Base-by-base conservation (phyloP, 2,113 vertebrate genomes). In the Pluvialis apricaria region DNA sequence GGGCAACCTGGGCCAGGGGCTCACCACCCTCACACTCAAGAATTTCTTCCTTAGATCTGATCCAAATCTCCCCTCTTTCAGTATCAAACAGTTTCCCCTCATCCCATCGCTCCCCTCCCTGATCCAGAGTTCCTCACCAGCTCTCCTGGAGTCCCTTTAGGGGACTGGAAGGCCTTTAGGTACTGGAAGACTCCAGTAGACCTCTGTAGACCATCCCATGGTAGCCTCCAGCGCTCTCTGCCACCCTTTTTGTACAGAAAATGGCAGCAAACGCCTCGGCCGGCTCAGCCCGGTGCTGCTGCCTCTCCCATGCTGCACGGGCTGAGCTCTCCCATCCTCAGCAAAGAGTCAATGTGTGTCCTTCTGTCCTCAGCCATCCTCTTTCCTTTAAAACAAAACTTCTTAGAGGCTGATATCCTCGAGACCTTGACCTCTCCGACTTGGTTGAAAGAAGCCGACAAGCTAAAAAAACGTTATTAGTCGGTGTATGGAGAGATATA, bases 231-330 rank as follows among this genome's bases (percentile, higher is more conserved):
- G 34, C 42, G n/a, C 77, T 31, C 72, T 20, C 31, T 66, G 24
- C 20, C 61, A 34, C 25, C 18, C 4, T 55, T 85, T 54, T 38
- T 36, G 29, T 16, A 60, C 6, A 1, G 13, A 1, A 22, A 60
- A 24, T 0, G 3, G n/a, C 61, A 60, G 25, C 29, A 34, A n/a
- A n/a, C 1, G 0, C 3, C 47, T 70, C 24, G 1, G 20, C 16
- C 4, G 5, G 9, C 44, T 75, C 51, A 20, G 14, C 68, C 51
- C 36, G 1, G 3, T 22, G 17, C 72, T 4, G 4, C 36, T 34
- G 4, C 25, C 3, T 69, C 54, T 64, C 49, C 68, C 45, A 13
- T 13, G 1, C 20, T 11, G 1, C 2, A 0, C 1, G 6, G 38
- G 29, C 82, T n/a, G 40, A 62, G n/a, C 60, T 42, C 31, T 36